These are phyloP conservation scores for Cheilosia variabilis DNA, from an alignment of 2,888 invertebrate species.

Conservation along the genomic window DNA sequence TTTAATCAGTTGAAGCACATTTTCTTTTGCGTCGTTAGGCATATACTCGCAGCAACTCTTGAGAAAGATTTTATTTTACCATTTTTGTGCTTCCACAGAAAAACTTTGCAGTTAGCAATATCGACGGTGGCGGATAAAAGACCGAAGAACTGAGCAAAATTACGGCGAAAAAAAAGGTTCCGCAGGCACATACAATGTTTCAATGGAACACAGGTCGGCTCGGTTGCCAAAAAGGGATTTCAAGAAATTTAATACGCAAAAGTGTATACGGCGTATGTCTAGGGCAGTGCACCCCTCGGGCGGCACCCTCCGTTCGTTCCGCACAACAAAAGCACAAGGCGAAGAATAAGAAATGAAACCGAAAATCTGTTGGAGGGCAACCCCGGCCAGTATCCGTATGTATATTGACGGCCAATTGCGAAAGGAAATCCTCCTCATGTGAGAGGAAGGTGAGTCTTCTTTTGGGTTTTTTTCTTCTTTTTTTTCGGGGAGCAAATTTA, in stretches of 20 bases:
- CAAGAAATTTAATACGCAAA: constrained; percentile 70
- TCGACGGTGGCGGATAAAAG: constrained; percentile 20
- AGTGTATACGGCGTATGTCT: constrained; percentile 11
- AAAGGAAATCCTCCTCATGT: constrained; percentile 45
- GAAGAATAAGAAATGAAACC: constrained; percentile 19
- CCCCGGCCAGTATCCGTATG: not conserved
- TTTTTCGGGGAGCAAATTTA: not conserved
- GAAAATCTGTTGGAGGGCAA: constrained; percentile 27
- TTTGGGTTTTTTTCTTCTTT: not conserved
- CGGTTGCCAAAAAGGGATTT: constrained; percentile 69
- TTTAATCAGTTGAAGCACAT: constrained; percentile 71
- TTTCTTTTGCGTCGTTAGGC: constrained; percentile 51
- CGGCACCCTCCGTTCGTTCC: constrained; percentile 33
- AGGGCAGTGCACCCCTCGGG: constrained; percentile 4
- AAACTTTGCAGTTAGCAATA: constrained; percentile 53
- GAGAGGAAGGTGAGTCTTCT: not conserved
- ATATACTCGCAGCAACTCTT: constrained; percentile 21
- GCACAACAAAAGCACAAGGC: constrained; percentile 17
- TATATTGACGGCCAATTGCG: constrained; percentile 50
- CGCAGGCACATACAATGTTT: constrained; percentile 48
- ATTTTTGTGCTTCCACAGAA: constrained; percentile 18
- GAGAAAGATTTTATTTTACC: constrained; percentile 24
- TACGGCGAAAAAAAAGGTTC: not conserved
- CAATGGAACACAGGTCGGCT: constrained; percentile 12
- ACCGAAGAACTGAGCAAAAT: constrained; percentile 21